Conservation (phyloP, 2,113 vertebrate species). For the Tenrec ecaudatus region DNA sequence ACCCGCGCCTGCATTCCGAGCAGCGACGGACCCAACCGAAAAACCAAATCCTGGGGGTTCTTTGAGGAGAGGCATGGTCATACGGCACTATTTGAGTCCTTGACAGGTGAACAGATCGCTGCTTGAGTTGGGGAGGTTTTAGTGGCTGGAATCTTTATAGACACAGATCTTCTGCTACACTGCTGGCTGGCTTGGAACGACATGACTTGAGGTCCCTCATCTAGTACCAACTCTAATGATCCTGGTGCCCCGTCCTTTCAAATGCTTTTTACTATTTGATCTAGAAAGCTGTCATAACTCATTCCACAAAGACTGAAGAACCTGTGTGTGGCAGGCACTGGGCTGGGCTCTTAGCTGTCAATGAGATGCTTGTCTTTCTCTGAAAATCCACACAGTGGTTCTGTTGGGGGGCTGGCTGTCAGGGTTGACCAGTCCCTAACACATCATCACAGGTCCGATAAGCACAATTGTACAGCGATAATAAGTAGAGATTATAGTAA, state of each 20-base stretch:
- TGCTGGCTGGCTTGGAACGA: background rate
- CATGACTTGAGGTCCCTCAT: background rate
- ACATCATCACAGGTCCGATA: too few species aligned
- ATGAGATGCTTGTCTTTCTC: background rate
- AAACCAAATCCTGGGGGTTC: background rate
- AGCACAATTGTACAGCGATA: too few species aligned
- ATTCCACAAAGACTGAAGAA: background rate
- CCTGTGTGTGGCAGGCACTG: background rate
- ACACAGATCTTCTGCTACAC: background rate
- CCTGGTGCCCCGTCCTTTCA: background rate
- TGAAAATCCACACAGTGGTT: background rate
- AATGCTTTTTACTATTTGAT: background rate
- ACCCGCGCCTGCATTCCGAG: background rate
- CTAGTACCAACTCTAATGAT: background rate
- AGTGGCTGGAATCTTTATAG: background rate
- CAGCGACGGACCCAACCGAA: background rate
- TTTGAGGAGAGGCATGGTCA: background rate
- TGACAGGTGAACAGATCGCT: background rate
- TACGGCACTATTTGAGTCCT: background rate
- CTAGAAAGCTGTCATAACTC: conserved; percentile 29
- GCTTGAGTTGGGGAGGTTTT: background rate
- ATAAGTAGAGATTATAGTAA: too few species aligned
- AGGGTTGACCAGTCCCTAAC: too few species aligned
- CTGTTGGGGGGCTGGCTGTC: background rate
- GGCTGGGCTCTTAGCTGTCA: background rate